Evolutionary conservation across 2,797 vertebrate species (phyloP).

Genomic region (Eutrigla gurnardus): DNA sequence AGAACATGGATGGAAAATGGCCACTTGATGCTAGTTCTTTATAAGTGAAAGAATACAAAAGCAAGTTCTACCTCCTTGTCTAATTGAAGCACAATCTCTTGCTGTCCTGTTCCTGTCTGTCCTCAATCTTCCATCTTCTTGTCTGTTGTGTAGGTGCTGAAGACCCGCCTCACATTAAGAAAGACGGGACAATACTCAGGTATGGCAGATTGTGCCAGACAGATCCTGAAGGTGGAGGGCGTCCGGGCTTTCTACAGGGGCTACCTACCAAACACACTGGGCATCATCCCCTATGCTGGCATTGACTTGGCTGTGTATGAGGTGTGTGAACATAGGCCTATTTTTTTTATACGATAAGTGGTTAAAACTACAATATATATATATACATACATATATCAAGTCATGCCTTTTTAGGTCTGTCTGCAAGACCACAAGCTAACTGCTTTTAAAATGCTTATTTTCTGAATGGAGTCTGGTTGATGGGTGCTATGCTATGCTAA

Average conservation of each 20-base stretch:
- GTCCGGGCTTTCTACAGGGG: constrained; percentile 91
- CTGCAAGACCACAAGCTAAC: too few species aligned
- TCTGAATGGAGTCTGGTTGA: too few species aligned
- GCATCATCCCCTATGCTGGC: constrained; percentile 95
- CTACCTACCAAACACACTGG: constrained; percentile 93
- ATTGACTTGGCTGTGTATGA: constrained; percentile 95
- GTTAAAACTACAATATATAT: not conserved
- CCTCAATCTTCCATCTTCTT: not conserved
- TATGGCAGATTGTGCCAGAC: constrained; percentile 90
- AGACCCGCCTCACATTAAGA: constrained; percentile 92
- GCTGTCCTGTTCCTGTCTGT: not conserved
- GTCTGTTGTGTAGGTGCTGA: constrained; percentile 86
- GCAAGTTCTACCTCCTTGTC: not conserved
- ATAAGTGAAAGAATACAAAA: not conserved
- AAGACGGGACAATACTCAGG: constrained; percentile 93
- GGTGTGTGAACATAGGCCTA: constrained; percentile 74
- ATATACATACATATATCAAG: too few species aligned
- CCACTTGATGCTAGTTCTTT: not conserved
- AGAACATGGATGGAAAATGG: not conserved
- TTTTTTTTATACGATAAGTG: not conserved
- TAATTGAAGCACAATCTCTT: not conserved
- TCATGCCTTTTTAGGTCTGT: too few species aligned
- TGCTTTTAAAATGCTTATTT: too few species aligned
- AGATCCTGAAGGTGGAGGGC: constrained; percentile 90
- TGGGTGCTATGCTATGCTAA: too few species aligned